Base-by-base conservation (phyloP, 2,113 vertebrate genomes). In the Apistogramma diplotaenia region DNA sequence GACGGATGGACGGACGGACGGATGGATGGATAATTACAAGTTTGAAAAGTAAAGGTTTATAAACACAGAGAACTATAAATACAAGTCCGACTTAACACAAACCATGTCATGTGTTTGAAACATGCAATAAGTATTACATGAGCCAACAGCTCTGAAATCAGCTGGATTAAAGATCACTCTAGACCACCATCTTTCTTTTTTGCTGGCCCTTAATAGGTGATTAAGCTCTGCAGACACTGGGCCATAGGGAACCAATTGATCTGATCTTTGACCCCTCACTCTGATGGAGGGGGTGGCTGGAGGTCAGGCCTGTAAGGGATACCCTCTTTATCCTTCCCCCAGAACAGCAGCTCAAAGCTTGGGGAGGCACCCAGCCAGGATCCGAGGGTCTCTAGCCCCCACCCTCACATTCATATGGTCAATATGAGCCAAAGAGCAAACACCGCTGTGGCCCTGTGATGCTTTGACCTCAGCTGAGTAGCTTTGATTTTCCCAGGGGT, bases 261-360 rank as follows among this genome's bases (percentile, higher is more conserved):
- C 96, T 96, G 95, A 96, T 96, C 96, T 93, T 90, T 94, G 96
- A 95, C 95, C 95, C 95, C 94, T 73, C 57, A 15, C 92, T 96
- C 96, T 96, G 96, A 93, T 88, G 93, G 88, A 82, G 89, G 91
- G 90, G 92, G 96, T 95, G 97, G 95, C 94, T 97, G 96, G 96
- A 96, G 96, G 97, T 97, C 93, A 96, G 96, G 95, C 96, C 95
- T 97, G 97, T 99, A 98, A 99, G 97, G 96, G 96, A 98, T 97
- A 97, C 96, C 96, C 95, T 98, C 96, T 98, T 98, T 96, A 97
- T 98, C 96, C 96, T 91, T 92, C 95, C 94, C 90, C 96, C 93
- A 95, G 96, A 97, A 97, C 96, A 94, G 96, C 95, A 96, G 96
- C 97, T 98, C 96, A 96, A 96, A 96, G 96, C 95, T 95, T 89